Evolutionary conservation across 2,888 invertebrate genomes (phyloP), one percentile per base, ranked within the genome.

Genomic region (Drosophila fungiperda): DNA sequence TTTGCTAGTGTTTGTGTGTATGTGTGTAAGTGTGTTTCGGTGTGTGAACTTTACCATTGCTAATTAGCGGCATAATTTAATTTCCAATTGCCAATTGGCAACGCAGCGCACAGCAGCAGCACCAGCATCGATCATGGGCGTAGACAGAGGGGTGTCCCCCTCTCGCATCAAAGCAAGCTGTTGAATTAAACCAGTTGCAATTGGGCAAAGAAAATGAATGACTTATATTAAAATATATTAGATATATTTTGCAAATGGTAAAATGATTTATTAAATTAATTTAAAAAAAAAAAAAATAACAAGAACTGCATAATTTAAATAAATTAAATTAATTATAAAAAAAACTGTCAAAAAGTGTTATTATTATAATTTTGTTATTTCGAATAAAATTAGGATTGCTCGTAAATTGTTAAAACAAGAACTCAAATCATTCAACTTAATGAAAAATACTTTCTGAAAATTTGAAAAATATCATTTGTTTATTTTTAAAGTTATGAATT

Each of bases 41-140:
- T 63, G 60, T 64, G 52, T 45, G 42, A 20, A 35, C 50, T 42
- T 45, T 62, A 65, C 60, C 82, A 65, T 60, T 68, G 78, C 78
- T 86, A 86, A 86, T 86, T 86, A 89, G 90, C 90, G 72, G 78
- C 90, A 78, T 86, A 86, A 86, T 89, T 86, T 86, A 78, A 86
- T 86, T 86, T 87, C 68, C 64, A 79, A 84, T 89, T 83, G 76
- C 54, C 65, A 82, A 82, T 78, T 75, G 76, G 77, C 67, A 64
- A 68, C 61, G 76, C 42, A 42, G 23, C 48, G 55, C 32, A 38
- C 29, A 55, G 62, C 58, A n/a, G 48, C 35, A 26, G 36, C 32
- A 8, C 2, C 17, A 29, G 29, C 17, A 35, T 53, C 15, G 15
- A 12, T 36, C 38, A 29, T n/a, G 55, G 12, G 0, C 38, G n/a